Evolutionary conservation across 2,797 vertebrate species (phyloP), one percentile per base, ranked within the genome.

Genomic region (Anas bahamensis): DNA sequence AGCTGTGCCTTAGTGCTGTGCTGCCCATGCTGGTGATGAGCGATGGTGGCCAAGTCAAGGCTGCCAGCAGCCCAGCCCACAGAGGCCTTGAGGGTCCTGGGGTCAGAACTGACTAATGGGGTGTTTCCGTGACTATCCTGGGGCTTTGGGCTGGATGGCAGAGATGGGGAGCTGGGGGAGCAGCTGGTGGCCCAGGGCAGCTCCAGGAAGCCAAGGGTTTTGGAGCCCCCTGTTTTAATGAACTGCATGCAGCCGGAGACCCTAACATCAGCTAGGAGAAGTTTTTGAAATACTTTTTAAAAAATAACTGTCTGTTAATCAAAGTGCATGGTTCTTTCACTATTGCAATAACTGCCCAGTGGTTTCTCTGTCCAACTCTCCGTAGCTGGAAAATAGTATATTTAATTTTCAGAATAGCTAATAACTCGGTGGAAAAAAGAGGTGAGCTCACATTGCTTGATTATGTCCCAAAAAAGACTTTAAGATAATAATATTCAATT

Each of bases 51-150:
- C 95, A 94, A 97, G 95, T 94, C 94, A 53, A 86, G 82, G 89
- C 93, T 95, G 95, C 97, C 97, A 97, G 97, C 95, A 97, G 95
- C 95, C 90, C 95, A 42, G 73, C 68, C 46, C 46, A 48, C 46
- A 48, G 46, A 23, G 46, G 13, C 46, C 4, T 48, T 48, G 22
- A 23, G 46, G 23, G 13, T 48, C 46, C 46, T 24, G 46, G 23
- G 46, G 46, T 48, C 22, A 24, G 46, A 48, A 8, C 46, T 48
- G 46, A 23, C 46, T 48, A 13, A 13, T 48, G 46, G 22, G 46
- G 22, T 24, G 46, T 48, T 24, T 48, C 46, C 23, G 7, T 48
- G 22, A 23, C 46, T 13, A 24, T 24, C 46, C 13, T 13, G 46
- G 46, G 46, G 46, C 46, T 48, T 24, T 48, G 46, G 46, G 46